phyloP scores from a whole-genome alignment of 1,140 invertebrate genomes.

The Trichonephila clavata region DNA sequence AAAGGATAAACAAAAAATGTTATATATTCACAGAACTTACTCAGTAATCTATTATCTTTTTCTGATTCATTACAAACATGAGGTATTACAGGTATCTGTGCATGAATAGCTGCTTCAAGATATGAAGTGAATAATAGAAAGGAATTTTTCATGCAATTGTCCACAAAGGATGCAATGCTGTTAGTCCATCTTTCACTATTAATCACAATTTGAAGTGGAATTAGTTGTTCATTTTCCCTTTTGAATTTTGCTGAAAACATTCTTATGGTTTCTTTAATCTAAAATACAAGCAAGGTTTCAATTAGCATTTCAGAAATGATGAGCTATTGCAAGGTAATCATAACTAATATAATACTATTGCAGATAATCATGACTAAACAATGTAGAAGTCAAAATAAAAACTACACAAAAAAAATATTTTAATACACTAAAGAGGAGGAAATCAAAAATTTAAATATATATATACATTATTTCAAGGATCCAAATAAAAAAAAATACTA shows the following conservation, averaged over 20 bases:
- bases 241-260: not conserved
- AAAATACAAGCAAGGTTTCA: not conserved
- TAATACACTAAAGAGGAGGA: no score
- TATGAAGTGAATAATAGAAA: slow-evolving; percentile 62
- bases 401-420: no score
- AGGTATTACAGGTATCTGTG: slow-evolving; percentile 32
- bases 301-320: no score
- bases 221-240: no score
- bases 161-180: not conserved
- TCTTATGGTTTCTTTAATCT: slow-evolving; percentile 17
- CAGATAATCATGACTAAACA: no score
- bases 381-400: no score
- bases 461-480: no score
- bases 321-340: no score
- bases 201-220: slow-evolving; percentile 34
- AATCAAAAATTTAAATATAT: no score
- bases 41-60: slow-evolving; percentile 30
- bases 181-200: slow-evolving; percentile 70
- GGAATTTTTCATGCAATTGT: slow-evolving; percentile 46
- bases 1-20: not conserved
- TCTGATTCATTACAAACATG: slow-evolving; percentile 49
- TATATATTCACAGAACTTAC: not conserved
- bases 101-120: slow-evolving; percentile 66
- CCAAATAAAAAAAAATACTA: no score
- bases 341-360: no score